Evolutionary conservation across 1,140 invertebrate species (phyloP), one percentile per base, ranked within the genome.

Genomic region (Camponotus vicinus): DNA sequence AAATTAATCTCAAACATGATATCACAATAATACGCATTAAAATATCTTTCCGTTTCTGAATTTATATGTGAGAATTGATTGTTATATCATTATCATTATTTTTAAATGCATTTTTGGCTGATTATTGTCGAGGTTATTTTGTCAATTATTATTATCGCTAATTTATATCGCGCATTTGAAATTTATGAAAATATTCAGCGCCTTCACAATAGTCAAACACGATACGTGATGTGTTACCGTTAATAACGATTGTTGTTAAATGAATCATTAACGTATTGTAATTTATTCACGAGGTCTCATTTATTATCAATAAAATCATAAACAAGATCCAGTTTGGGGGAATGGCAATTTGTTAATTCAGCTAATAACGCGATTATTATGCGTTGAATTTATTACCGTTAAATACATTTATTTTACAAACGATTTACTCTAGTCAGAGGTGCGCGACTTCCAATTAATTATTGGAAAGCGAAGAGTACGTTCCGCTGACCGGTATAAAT

Each of bases 341-440:
- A 34, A 57, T 27, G n/a, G 27, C n/a, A 37, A 63, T 32, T 83
- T 75, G 69, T 75, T 83, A 83, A 83, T 83, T 83, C 55, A 61
- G 40, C 49, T 75, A 83, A 73, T 61, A 75, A 73, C 40, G 37
- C 32, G 40, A 73, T 83, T 82, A 71, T 82, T 71, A 42, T 73
- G 37, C 59, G 52, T 71, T 34, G 55, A 73, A 83, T 83, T 73
- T 73, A 75, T 83, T 75, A 61, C n/a, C 69, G 67, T 61, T 73
- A 61, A 83, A 83, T 83, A 83, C 75, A 83, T 83, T 82, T 75
- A 83, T 57, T 42, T 83, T 49, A 83, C 79, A 42, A 75, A 63
- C 69, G 55, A 83, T 83, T 75, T 83, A 70, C 59, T 27, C 6
- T 80, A 80, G 55, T 40, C 61, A 15, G 57, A 73, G 32, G 57